phyloP scores from a whole-genome alignment of 1,140 invertebrate genomes.

The Lanistes nyassanus region DNA sequence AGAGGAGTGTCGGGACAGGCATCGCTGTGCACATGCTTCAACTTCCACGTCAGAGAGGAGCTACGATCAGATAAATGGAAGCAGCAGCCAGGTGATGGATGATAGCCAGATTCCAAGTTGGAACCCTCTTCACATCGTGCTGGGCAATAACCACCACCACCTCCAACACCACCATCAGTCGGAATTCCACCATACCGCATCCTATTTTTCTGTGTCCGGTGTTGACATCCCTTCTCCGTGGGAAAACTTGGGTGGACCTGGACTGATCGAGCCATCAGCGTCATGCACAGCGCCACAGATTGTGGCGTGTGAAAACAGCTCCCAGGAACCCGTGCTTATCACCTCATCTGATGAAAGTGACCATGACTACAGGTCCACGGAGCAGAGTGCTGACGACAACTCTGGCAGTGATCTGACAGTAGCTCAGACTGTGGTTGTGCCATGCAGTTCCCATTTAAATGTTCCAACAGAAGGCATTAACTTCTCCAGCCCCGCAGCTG shows the following conservation, averaged over 20 bases:
- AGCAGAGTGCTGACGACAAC: not conserved
- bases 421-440: slow-evolving; percentile 17
- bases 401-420: not conserved
- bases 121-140: too few relatives aligned
- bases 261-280: not conserved
- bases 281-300: too few relatives aligned
- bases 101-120: too few relatives aligned
- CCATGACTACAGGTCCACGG: not conserved
- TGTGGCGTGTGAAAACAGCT: not conserved
- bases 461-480: slow-evolving; percentile 9
- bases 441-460: slow-evolving; percentile 8
- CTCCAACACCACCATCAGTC: too few relatives aligned
- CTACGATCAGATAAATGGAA: too few relatives aligned
- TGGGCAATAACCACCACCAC: too few relatives aligned
- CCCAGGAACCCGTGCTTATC: slow-evolving; percentile 15
- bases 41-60: too few relatives aligned
- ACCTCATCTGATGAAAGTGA: slow-evolving; percentile 21
- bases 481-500: not conserved
- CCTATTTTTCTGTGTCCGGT: not conserved
- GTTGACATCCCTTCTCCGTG: slow-evolving; percentile 1
- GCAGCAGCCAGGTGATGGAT: too few relatives aligned
- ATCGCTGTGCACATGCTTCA: too few relatives aligned
- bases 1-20: not conserved
- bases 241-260: slow-evolving; percentile 13
- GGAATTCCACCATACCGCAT: too few relatives aligned